Base-by-base conservation (phyloP, 2,888 invertebrate genomes). In the Byasa hedistus region DNA sequence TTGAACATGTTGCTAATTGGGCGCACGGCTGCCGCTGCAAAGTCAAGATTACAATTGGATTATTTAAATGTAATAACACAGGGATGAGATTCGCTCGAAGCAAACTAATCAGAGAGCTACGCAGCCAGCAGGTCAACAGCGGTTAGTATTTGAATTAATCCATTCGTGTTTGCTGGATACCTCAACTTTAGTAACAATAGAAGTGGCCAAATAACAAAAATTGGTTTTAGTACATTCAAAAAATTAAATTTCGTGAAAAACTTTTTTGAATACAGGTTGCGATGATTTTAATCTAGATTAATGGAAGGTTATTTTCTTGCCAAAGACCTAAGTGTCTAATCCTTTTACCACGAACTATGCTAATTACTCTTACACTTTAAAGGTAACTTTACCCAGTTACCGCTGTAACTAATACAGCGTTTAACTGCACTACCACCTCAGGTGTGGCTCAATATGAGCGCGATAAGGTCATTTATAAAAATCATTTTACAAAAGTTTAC, bases 21-120 rank as follows among this genome's bases (percentile, higher is more conserved):
- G 64, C 52, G 54, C 56, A 48, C 57, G 3, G 57, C n/a, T 23
- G 52, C 22, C 61, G 57, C 61, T 70, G 76, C 76, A 77, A 77
- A 74, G 72, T 73, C 68, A 71, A 72, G 72, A 81, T 80, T 79
- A 83, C 84, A 86, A 86, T 85, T 80, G 78, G 79, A 83, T 86
- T 85, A 87, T 86, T 85, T 79, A 83, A 84, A 86, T 86, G 72
- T 75, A 74, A 76, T 76, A 48, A 74, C 72, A 73, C 79, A 81
- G 74, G 77, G 79, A 70, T 70, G 78, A 76, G 76, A 79, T 81
- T 83, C 77, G 77, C 72, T 39, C 22, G 32, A 48, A 60, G 60
- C 48, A 51, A 57, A 56, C 56, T 60, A 65, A 63, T 63, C 57
- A 63, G 48, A 56, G 48, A 57, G 39, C 48, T n/a, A 27, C 22